Evolutionary conservation across 2,113 vertebrate genomes (phyloP).

Genomic region (Megaleporinus macrocephalus): DNA sequence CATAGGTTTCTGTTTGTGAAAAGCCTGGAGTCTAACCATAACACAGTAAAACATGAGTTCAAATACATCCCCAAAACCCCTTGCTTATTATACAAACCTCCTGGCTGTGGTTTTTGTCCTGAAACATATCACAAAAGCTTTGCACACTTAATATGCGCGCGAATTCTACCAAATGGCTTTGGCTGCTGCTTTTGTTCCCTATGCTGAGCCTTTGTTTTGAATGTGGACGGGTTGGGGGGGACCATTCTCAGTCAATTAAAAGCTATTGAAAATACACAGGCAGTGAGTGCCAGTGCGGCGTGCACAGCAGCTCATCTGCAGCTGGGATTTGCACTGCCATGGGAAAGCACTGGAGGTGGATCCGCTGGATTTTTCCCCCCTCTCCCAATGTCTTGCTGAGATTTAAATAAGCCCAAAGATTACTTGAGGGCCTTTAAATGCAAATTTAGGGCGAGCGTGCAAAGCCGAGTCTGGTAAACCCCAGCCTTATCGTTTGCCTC

Average conservation of each 20-base stretch:
- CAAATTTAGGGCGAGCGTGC: constrained; percentile 71
- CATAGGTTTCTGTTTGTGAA: constrained; percentile 54
- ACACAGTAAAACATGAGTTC: constrained; percentile 45
- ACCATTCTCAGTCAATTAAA: constrained; percentile 71
- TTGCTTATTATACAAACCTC: constrained; percentile 53
- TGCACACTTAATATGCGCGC: constrained; percentile 47
- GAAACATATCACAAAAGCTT: constrained; percentile 46
- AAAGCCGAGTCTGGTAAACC: constrained; percentile 75
- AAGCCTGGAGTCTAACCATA: constrained; percentile 55
- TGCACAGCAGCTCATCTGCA: constrained; percentile 64
- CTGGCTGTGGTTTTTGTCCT: constrained; percentile 37
- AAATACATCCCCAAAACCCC: constrained; percentile 48
- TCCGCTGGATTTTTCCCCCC: constrained; percentile 55
- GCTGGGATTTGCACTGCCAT: constrained; percentile 69
- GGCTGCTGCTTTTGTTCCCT: constrained; percentile 57
- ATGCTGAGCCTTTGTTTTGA: constrained; percentile 62
- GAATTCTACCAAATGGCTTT: constrained; percentile 55
- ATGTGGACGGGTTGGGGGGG: constrained; percentile 17
- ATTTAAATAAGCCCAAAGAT: constrained; percentile 81
- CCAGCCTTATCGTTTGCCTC: constrained; percentile 75
- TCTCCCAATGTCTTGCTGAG: constrained; percentile 73
- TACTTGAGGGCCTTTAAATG: constrained; percentile 80
- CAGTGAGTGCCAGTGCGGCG: constrained; percentile 59
- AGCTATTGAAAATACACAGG: constrained; percentile 68
- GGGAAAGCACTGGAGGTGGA: constrained; percentile 72